A percentile compares a stretch with the other conserved stretches of the same genome.
Conservation (phyloP, 2,113 vertebrate genomes). For the Nestor notabilis region DNA sequence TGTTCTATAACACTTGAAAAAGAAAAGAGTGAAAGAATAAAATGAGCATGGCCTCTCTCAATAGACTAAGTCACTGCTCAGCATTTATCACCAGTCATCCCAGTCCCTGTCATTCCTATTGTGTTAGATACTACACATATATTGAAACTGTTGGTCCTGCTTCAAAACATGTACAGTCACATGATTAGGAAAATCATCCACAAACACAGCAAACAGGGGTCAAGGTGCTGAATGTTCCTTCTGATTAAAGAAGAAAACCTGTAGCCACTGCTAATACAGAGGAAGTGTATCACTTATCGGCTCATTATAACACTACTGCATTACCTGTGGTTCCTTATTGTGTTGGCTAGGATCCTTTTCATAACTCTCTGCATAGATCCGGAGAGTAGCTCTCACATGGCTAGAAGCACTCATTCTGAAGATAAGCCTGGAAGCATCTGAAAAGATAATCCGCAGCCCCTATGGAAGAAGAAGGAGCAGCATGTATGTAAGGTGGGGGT, state of each 20-base stretch:
- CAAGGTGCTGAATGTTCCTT: not conserved
- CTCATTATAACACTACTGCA: not conserved
- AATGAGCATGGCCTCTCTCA: not conserved
- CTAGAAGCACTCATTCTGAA: slow-evolving; percentile 95
- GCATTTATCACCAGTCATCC: not conserved
- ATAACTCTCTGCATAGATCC: slow-evolving; percentile 94
- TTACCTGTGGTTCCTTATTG: slow-evolving; percentile 91
- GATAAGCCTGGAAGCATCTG: slow-evolving; percentile 89
- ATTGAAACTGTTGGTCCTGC: not conserved
- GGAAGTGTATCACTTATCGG: not conserved
- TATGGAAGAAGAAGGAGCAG: slow-evolving; percentile 45
- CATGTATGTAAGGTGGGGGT: not conserved
- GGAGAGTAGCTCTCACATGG: slow-evolving; percentile 84
- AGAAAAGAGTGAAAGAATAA: not conserved
- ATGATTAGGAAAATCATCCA: not conserved
- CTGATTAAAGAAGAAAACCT: not conserved
- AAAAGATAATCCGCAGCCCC: slow-evolving; percentile 92
- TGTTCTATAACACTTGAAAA: not conserved
- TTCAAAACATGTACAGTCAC: not conserved
- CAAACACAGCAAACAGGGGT: not conserved
- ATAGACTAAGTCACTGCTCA: not conserved
- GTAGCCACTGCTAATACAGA: not conserved
- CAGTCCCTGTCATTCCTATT: not conserved
- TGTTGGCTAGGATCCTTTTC: slow-evolving; percentile 92
- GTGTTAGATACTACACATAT: not conserved